These are phyloP conservation scores for Todiramphus saurophagus DNA, from an alignment of 2,113 vertebrate species.

Conservation along the genomic window DNA sequence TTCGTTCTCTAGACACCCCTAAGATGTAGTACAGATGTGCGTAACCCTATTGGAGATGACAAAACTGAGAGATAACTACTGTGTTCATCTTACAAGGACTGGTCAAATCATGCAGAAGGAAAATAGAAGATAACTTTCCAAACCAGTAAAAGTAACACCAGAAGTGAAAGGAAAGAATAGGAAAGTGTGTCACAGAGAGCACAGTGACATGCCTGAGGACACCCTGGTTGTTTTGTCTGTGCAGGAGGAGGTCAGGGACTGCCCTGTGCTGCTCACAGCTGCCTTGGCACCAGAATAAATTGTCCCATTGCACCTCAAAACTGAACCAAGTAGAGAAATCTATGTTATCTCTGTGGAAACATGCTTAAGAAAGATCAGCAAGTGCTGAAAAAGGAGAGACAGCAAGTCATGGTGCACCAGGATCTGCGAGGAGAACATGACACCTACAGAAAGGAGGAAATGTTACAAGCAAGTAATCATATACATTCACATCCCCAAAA, in stretches of 20 bases:
- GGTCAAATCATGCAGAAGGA: background rate
- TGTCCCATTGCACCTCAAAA: background rate
- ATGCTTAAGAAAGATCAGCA: background rate
- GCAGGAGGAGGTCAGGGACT: background rate
- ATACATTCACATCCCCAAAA: background rate
- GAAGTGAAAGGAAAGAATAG: background rate
- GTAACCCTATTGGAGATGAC: background rate
- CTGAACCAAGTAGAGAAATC: background rate
- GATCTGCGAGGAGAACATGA: background rate
- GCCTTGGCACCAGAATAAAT: background rate
- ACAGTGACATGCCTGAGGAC: background rate
- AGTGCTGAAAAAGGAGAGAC: background rate
- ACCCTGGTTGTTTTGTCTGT: background rate
- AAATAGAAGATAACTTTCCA: background rate
- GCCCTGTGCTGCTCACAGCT: background rate
- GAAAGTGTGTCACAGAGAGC: background rate
- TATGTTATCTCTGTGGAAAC: background rate
- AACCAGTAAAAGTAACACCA: background rate
- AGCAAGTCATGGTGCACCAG: background rate
- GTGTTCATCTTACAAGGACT: background rate
- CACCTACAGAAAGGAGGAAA: background rate
- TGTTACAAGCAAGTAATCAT: rapidly evolving
- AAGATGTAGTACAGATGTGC: background rate
- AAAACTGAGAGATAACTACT: background rate
- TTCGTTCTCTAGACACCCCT: background rate